These are phyloP conservation scores for Andrena cerasifolii DNA, from an alignment of 1,140 invertebrate species.

Conservation along the genomic window DNA sequence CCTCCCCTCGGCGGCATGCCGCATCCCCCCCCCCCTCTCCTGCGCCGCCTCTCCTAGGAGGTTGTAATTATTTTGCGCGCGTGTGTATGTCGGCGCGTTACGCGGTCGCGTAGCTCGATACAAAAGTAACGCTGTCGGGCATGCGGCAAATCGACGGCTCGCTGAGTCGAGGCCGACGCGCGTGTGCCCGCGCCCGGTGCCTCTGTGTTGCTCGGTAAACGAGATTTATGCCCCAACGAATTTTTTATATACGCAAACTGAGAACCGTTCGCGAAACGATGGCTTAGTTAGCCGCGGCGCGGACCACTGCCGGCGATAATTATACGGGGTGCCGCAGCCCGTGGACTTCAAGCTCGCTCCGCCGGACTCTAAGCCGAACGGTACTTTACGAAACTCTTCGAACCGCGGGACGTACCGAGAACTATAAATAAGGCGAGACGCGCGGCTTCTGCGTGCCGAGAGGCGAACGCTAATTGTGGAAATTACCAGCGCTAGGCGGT, in stretches of 20 bases:
- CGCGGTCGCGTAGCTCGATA: constrained; percentile 43
- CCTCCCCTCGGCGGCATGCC: neutral
- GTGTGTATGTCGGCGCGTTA: constrained; percentile 47
- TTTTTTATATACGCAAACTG: neutral
- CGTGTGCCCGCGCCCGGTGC: neutral
- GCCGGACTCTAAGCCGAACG: neutral
- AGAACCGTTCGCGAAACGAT: neutral
- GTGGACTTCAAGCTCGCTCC: no score
- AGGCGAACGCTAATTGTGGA: constrained; percentile 45
- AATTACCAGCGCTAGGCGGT: constrained; percentile 20
- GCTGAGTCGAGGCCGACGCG: constrained; percentile 49
- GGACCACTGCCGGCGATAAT: neutral
- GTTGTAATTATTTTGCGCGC: constrained; percentile 35
- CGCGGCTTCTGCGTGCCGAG: neutral
- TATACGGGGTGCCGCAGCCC: neutral
- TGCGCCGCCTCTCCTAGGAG: neutral
- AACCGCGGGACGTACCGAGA: constrained; percentile 35
- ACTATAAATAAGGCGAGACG: constrained; percentile 47
- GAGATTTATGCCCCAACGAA: constrained; percentile 19
- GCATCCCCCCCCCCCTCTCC: no score
- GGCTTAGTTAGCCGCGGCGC: neutral
- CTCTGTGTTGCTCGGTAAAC: neutral
- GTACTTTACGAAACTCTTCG: constrained; percentile 19
- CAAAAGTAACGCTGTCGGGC: constrained; percentile 46
- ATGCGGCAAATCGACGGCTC: constrained; percentile 50